Base-by-base conservation (phyloP, 2,113 vertebrate species). In the Oryzias celebensis region DNA sequence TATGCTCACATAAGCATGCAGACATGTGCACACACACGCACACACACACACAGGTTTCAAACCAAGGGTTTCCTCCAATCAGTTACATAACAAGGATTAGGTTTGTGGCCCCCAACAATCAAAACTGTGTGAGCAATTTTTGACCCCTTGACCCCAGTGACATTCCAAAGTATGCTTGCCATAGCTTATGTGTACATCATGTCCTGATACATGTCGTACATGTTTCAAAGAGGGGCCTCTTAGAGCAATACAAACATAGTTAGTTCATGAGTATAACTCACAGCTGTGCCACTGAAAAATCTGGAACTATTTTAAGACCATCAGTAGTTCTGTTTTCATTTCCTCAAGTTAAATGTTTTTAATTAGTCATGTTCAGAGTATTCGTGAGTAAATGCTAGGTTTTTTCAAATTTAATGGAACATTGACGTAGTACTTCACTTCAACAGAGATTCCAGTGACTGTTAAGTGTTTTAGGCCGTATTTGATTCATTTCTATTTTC, bases 31-130 rank as follows among this genome's bases (percentile, higher is more conserved):
- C 42, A 17, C 18, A 45, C 65, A 51, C 60, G 14, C 44, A 54
- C 60, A 51, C 62, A 60, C 44, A 14, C 68, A 52, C n/a, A 51
- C 43, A 28, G 15, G 60, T 61, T 46, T 52, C 54, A 57, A 66
- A 51, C 48, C 52, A 65, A 49, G 52, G 62, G 50, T 16, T 80
- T 80, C 76, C 46, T 60, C 50, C 44, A 14, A 36, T 64, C 52
- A 61, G 77, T 89, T 87, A 87, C 81, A 62, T 83, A 90, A 89
- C 73, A 65, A 14, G 82, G 88, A 86, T 89, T 86, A 88, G 17
- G 70, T 55, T 69, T 22, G n/a, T 63, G 85, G 78, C 73, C 73
- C 67, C 73, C 73, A 52, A 71, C 73, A 76, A 64, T 86, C 51
- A 74, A 85, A 90, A 85, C 85, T 75, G 46, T 24, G 26, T 7